Evolutionary conservation across 2,888 invertebrate genomes (phyloP).

Genomic region (Drosophila heteroneura): DNA sequence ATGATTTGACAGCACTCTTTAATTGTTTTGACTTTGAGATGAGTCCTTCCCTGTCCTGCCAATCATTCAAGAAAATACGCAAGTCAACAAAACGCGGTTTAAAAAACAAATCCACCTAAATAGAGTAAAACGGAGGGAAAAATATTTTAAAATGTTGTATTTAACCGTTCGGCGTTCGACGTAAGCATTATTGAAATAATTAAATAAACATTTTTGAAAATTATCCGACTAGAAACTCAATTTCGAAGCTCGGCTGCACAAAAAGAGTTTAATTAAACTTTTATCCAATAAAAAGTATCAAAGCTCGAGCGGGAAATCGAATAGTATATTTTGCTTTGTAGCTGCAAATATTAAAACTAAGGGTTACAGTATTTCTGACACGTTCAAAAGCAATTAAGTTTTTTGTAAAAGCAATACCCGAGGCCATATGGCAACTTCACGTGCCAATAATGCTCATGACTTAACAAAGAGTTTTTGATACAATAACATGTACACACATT

Average conservation of each 20-base stretch:
- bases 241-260: not conserved
- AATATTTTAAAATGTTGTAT: not conserved
- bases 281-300: not conserved
- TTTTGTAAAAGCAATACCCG: constrained; percentile 43
- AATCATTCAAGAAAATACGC: not conserved
- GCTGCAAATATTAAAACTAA: constrained; percentile 19
- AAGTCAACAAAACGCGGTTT: not conserved
- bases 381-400: constrained; percentile 75
- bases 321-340: constrained; percentile 4
- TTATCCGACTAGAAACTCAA: not conserved
- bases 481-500: constrained; percentile 15
- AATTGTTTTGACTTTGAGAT: constrained; percentile 1
- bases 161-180: not conserved
- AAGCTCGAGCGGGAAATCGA: not conserved
- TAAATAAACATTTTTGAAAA: not conserved
- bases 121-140: too few species aligned
- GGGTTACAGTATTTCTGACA: constrained; percentile 57
- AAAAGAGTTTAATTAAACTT: not conserved
- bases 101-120: not conserved
- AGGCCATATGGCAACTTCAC: constrained; percentile 41
- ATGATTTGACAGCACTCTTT: not conserved
- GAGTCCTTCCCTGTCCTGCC: not conserved
- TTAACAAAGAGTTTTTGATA: constrained; percentile 41
- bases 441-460: constrained; percentile 52
- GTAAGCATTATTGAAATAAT: not conserved